Evolutionary conservation across 2,113 vertebrate species (phyloP).

Genomic region (Tragelaphus strepsiceros): DNA sequence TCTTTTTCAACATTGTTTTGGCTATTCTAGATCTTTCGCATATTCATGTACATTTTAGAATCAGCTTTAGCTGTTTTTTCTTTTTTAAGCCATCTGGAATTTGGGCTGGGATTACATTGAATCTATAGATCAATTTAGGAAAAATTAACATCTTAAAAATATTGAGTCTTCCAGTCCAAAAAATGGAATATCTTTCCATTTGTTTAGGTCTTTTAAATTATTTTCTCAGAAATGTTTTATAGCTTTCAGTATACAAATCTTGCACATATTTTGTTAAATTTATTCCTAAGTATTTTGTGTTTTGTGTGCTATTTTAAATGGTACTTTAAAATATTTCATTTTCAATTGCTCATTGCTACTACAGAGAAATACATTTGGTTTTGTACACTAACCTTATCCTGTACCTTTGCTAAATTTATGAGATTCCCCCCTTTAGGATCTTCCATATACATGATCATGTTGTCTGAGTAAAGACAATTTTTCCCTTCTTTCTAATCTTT

Average conservation of each 20-base stretch:
- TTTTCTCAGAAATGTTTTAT: constrained; percentile 54
- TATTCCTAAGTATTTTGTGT: constrained; percentile 60
- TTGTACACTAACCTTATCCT: constrained; percentile 33
- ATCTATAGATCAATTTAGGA: constrained; percentile 69
- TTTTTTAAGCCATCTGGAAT: constrained; percentile 61
- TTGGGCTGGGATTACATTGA: constrained; percentile 63
- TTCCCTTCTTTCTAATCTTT: neutral
- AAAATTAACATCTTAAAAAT: constrained; percentile 70
- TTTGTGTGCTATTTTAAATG: constrained; percentile 55
- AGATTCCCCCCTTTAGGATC: neutral
- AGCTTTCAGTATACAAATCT: constrained; percentile 51
- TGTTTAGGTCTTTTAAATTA: constrained; percentile 52
- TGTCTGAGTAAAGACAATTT: constrained; percentile 14
- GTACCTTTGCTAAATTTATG: constrained; percentile 13
- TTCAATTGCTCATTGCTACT: constrained; percentile 54
- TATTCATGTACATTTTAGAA: constrained; percentile 62
- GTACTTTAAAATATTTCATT: constrained; percentile 45
- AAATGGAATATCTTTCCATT: constrained; percentile 59
- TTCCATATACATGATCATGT: neutral
- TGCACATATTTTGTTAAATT: constrained; percentile 57
- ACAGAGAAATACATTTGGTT: constrained; percentile 31
- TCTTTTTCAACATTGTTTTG: constrained; percentile 54
- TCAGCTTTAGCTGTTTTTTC: constrained; percentile 6
- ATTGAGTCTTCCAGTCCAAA: constrained; percentile 60
- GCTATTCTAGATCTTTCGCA: constrained; percentile 55